Evolutionary conservation across 1,140 invertebrate species (phyloP), one percentile per base, ranked within the genome.

Genomic region (Acromyrmex charruanus): DNA sequence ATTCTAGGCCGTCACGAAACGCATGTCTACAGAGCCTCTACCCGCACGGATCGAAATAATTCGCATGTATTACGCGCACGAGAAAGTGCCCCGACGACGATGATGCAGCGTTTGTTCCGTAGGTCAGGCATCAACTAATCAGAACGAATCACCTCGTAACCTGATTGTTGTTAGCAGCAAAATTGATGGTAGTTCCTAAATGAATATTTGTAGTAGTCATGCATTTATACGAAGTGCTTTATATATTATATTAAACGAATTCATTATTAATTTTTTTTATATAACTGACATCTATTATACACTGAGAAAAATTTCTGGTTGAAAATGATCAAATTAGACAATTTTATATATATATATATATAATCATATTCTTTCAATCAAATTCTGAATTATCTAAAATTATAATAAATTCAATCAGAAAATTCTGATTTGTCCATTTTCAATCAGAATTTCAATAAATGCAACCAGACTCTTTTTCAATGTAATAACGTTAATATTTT

Each of bases 1-100:
- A 88, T 61, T 86, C 65, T 55, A 65, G 58, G n/a, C 16, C 59
- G 77, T 87, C 87, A 65, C 77, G 88, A 71, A 69, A 74, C 88
- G 31, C 25, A 28, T n/a, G 31, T 65, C 39, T 68, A n/a, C 35
- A 18, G 21, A 44, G 51, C 25, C 66, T 51, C 2, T 28, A 81
- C 49, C 12, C 63, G 53, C 49, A 25, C 51, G 66, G 69, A 53
- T 53, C 69, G 77, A 86, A 77, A 89, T 89, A 89, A 86, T 88
- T 58, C 74, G 59, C 68, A 55, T 82, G 69, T 81, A 86, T 89
- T 86, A 86, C 69, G 68, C 39, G 68, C 68, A 55, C 55, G 68
- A 82, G 68, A 82, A 84, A 84, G 80, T 61, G 69, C 55, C 7
- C 25, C 55, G 80, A 51, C 80, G 39, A 72, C 39, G 55, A 75